These are phyloP conservation scores for Drosophila funebris DNA, from an alignment of 1,140 invertebrate genomes.

Conservation along the genomic window DNA sequence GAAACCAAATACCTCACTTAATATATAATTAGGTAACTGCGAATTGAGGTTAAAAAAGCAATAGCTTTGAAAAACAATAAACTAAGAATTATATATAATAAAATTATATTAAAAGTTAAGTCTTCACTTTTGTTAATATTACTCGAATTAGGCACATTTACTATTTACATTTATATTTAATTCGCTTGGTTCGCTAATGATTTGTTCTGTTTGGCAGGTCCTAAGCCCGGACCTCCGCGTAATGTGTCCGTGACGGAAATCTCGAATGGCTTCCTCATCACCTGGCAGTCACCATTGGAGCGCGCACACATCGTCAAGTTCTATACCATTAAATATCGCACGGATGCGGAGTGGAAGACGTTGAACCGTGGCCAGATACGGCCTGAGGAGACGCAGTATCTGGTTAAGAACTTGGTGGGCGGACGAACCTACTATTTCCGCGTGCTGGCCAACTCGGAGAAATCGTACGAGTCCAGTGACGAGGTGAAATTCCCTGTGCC, in stretches of 20 bases:
- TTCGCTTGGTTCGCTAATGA: conserved; percentile 44
- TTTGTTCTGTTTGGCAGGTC: conserved; percentile 86
- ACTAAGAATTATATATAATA: neutral
- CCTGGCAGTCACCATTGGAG: conserved; percentile 93
- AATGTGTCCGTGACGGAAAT: conserved; percentile 95
- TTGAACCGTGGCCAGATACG: conserved; percentile 94
- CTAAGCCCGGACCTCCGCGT: conserved; percentile 92
- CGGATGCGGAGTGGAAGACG: conserved; percentile 93
- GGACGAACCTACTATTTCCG: conserved; percentile 95
- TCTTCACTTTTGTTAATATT: neutral
- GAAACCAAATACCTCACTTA: neutral
- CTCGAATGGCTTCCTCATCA: conserved; percentile 93
- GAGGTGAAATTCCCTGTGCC: conserved; percentile 94
- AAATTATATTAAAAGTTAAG: too few relatives aligned
- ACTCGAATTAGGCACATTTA: neutral
- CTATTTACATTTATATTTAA: conserved; percentile 22
- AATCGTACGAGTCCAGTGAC: conserved; percentile 92
- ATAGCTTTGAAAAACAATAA: too few relatives aligned
- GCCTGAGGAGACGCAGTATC: conserved; percentile 93
- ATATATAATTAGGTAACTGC: neutral
- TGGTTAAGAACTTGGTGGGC: conserved; percentile 95
- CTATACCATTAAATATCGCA: conserved; percentile 96
- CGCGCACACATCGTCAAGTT: conserved; percentile 92
- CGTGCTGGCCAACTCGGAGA: conserved; percentile 93
- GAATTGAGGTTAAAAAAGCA: neutral